Evolutionary conservation across 2,797 vertebrate genomes (phyloP), one percentile per base, ranked within the genome.

Genomic region (Astyanax mexicanus): DNA sequence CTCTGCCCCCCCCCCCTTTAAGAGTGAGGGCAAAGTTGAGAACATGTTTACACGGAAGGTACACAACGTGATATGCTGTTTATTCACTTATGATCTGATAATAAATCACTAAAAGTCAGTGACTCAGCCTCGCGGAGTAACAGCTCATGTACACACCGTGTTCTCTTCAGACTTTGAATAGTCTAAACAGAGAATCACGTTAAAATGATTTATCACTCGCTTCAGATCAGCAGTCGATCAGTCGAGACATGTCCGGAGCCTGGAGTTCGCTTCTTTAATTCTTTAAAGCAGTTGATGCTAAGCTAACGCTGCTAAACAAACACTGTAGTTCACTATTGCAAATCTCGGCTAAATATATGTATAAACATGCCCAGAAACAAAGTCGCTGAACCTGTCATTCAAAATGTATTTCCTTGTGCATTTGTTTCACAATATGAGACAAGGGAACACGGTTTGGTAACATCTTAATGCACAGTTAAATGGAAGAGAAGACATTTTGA

Each of bases 41-140:
- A 62, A 29, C 60, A 42, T 77, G 44, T 77, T 77, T 77, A 71
- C 75, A 64, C 52, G 52, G 19, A 57, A 45, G 42, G 47, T 15
- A 64, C 58, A 45, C 47, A 19, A 27, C 44, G 4, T 67, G 45
- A 68, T 52, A 9, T 21, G 4, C 38, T 62, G 58, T 61, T 61
- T 61, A 61, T 21, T 40, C 49, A 19, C n/a, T 37, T 15, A 11
- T 21, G n/a, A 35, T 9, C 17, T 17, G 52, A 35, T 13, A 57
- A 38, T 6, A 10, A 23, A 13, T 44, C 42, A 44, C 62, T 45
- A 23, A 17, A 4, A 29, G n/a, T n/a, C 62, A 37, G 6, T 60
- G 57, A 58, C 27, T 23, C 32, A 35, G 29, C 8, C 4, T 4
- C 4, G 62, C 2, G n/a, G 29, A 29, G 65, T 40, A 27, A 65